Conservation (phyloP, 2,888 invertebrate species). For the Litoditis marina region DNA sequence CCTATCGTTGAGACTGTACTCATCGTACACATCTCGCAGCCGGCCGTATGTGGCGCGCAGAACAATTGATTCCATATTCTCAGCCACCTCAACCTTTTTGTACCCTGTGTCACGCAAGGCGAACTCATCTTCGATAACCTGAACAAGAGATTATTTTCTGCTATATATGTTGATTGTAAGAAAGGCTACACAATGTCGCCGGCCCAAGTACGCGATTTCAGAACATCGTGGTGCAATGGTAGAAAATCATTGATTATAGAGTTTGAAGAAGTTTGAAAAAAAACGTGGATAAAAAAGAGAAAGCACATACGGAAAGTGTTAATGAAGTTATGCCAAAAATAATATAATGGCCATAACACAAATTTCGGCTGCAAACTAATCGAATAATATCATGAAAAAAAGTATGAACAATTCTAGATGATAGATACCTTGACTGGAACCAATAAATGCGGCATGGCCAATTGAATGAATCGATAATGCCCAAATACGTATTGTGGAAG, state of each 20-base stretch:
- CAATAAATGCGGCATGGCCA: conserved; percentile 41
- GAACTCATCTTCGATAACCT: not conserved
- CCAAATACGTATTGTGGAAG: conserved; percentile 87
- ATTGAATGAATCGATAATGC: conserved; percentile 72
- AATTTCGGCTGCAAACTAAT: no score
- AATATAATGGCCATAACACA: not conserved
- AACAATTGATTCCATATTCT: conserved; percentile 15
- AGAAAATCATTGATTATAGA: no score
- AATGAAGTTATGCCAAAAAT: not conserved
- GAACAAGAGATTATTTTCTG: no score
- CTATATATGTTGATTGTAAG: no score
- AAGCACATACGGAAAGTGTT: not conserved
- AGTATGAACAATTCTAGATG: not conserved
- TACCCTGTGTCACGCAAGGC: no score
- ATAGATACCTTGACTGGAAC: conserved; percentile 26
- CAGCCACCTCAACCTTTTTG: not conserved
- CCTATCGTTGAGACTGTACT: conserved; percentile 11
- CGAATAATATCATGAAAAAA: no score
- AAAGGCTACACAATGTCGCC: no score
- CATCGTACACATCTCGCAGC: conserved; percentile 18
- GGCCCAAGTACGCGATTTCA: no score
- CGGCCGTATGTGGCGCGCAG: conserved; percentile 22
- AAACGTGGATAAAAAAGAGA: no score
- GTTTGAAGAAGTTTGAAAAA: no score
- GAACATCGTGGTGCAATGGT: no score